Evolutionary conservation across 1,140 invertebrate species (phyloP), one percentile per base, ranked within the genome.

Genomic region (Pseudomyrmex gracilis): DNA sequence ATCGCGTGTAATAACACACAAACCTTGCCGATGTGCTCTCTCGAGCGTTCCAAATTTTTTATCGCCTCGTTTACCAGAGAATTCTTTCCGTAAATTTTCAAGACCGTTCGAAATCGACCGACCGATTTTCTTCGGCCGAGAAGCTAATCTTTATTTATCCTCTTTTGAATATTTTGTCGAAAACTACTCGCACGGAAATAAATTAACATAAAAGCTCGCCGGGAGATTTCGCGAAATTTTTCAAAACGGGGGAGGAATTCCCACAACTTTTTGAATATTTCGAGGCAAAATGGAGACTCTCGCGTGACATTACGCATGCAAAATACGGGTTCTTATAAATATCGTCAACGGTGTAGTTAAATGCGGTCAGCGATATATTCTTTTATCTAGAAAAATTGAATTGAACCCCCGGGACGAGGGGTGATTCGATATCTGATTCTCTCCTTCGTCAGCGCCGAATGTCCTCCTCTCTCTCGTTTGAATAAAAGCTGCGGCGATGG

Each of bases 311-410:
- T 66, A 43, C 58, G 58, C 45, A 73, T 45, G 68, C 45, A 49
- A 74, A 74, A 45, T 74, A 47, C 78, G 51, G 57, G 34, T 73
- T 82, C 34, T 74, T 78, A 70, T 12, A 34, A 17, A 55, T 34
- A 82, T 73, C 12, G 22, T 53, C 45, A n/a, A 73, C 51, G 4
- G 22, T 53, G 43, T 51, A 49, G 9, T 22, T 17, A 70, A 61
- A 57, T 12, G 53, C 24, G n/a, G 13, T 47, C 53, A 15, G 12
- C 24, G 61, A 15, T 34, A 34, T 34, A 34, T 12, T 3, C 24
- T 45, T 47, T 10, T 10, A 15, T 57, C 45, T 66, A 53, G 34
- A 12, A 64, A 47, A 77, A 55, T 43, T 13, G 49, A 2, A 55
- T 45, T 55, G 34, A 53, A n/a, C 22, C 53, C 20, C 12, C 10